phyloP scores from a whole-genome alignment of 2,113 vertebrate genomes.

The Myiagra hebetior region DNA sequence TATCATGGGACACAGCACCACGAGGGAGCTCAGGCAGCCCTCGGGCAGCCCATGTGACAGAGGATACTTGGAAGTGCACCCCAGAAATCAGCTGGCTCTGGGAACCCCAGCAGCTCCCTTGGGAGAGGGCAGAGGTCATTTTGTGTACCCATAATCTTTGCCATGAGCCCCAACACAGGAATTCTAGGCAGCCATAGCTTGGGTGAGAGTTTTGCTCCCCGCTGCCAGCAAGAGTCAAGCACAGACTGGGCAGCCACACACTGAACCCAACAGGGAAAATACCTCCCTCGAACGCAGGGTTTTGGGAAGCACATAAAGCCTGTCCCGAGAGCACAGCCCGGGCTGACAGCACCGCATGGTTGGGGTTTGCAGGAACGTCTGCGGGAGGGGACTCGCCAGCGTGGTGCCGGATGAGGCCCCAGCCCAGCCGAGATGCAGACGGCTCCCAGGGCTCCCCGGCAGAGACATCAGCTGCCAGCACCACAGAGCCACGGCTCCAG shows the following conservation, averaged over 20 bases:
- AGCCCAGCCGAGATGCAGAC: neutral
- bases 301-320: neutral
- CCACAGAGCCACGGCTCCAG: neutral
- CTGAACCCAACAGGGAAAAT: fast-evolving
- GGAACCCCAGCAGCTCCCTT: neutral
- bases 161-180: neutral
- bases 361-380: neutral
- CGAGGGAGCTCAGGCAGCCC: neutral
- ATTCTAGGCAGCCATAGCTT: fast-evolving
- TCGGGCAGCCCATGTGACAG: neutral
- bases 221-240: neutral
- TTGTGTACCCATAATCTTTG: neutral
- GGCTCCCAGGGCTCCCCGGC: neutral
- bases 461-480: neutral
- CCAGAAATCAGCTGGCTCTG: neutral
- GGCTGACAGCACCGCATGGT: neutral
- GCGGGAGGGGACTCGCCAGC: neutral
- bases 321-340: neutral
- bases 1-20: neutral
- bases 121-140: neutral
- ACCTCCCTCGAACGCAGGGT: fast-evolving
- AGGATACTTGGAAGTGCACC: neutral
- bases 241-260: neutral
- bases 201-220: neutral
- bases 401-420: neutral